These are phyloP conservation scores for Oxyura jamaicensis DNA, from an alignment of 2,113 vertebrate genomes.

Conservation along the genomic window DNA sequence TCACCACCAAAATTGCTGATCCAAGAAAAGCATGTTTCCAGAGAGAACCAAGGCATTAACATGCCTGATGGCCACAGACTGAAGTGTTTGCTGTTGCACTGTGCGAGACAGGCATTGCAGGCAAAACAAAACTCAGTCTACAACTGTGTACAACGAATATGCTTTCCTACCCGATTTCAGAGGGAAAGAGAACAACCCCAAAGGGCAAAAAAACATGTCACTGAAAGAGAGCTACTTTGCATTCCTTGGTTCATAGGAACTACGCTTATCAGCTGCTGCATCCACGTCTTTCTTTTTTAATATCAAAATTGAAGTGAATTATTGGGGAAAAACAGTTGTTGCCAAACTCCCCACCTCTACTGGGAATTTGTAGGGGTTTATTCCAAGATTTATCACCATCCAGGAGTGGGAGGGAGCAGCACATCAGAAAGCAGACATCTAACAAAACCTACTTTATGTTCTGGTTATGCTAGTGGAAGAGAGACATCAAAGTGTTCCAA, in stretches of 20 bases:
- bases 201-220: not conserved
- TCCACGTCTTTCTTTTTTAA: not conserved
- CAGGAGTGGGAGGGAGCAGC: not conserved
- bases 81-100: slow-evolving; percentile 21
- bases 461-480: not conserved
- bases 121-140: slow-evolving; percentile 48
- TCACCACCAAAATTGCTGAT: not conserved
- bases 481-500: not conserved
- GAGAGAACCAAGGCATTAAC: slow-evolving; percentile 39
- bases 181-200: slow-evolving; percentile 35
- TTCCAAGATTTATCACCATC: not conserved
- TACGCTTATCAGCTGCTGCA: not conserved
- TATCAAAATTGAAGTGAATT: not conserved
- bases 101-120: slow-evolving; percentile 21
- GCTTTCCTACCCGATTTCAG: slow-evolving; percentile 2
- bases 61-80: not conserved
- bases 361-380: not conserved
- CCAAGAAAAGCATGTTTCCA: slow-evolving; percentile 28
- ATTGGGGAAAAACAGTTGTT: not conserved
- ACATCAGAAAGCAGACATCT: not conserved
- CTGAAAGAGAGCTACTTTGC: not conserved
- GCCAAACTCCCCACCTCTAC: not conserved
- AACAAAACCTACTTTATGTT: not conserved
- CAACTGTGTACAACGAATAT: not conserved
- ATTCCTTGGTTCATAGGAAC: not conserved